Evolutionary conservation across 2,888 invertebrate species (phyloP).

Genomic region (Nymphalis urticae): DNA sequence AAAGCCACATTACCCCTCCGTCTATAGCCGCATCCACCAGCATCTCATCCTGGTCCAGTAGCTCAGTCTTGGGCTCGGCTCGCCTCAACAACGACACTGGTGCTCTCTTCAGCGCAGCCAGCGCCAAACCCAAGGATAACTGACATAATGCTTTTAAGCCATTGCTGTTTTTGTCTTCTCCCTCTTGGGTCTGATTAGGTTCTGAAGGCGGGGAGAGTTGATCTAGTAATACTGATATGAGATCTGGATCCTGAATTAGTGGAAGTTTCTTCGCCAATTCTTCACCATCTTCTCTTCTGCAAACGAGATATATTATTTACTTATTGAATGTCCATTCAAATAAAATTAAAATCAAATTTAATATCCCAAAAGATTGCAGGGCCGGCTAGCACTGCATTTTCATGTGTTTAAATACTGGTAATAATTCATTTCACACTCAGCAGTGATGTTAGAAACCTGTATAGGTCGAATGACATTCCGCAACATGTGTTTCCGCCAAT

Average conservation of each 20-base stretch:
- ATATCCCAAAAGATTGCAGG: no score
- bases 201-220: conserved; percentile 67
- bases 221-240: conserved; percentile 76
- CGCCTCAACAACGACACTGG: conserved; percentile 63
- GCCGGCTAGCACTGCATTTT: no score
- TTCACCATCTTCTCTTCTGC: conserved; percentile 87
- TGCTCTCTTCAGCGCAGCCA: conserved; percentile 70
- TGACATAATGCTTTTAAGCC: conserved; percentile 67
- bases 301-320: neutral
- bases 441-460: no score
- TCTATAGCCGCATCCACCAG: conserved; percentile 90
- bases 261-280: conserved; percentile 85
- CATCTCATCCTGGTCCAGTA: conserved; percentile 89
- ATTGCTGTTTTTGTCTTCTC: conserved; percentile 42
- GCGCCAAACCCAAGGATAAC: conserved; percentile 61
- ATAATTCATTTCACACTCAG: no score
- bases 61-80: conserved; percentile 47
- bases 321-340: neutral
- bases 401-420: no score
- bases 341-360: neutral
- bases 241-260: conserved; percentile 82
- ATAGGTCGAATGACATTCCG: no score
- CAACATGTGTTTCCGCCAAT: no score
- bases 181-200: conserved; percentile 40
- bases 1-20: conserved; percentile 68